A percentile compares a stretch with the other conserved stretches of the same genome.
phyloP scores from a whole-genome alignment of 2,888 invertebrate genomes.

The Urechis unicinctus region DNA sequence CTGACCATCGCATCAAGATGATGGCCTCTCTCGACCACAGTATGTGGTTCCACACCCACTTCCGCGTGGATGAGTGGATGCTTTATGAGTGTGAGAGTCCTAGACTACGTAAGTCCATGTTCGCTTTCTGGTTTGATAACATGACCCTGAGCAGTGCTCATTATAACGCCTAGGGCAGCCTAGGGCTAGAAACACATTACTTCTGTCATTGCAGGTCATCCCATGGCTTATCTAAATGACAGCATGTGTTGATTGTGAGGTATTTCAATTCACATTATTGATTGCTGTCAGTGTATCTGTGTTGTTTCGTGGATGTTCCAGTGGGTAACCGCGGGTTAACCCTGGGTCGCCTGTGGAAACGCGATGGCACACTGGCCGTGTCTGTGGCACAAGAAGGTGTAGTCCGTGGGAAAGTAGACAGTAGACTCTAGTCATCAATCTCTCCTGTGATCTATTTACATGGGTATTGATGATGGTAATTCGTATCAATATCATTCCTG shows the following conservation, averaged over 20 bases:
- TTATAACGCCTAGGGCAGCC: no score
- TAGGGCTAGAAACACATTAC: no score
- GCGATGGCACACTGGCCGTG: conserved; percentile 49
- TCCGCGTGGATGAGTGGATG: conserved; percentile 52
- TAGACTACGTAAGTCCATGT: conserved; percentile 34
- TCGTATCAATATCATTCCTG: no score
- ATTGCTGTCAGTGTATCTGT: no score
- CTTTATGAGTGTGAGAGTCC: conserved; percentile 50
- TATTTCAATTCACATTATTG: no score
- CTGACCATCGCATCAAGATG: conserved; percentile 20
- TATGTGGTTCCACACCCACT: conserved; percentile 52
- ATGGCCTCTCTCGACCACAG: conserved; percentile 49
- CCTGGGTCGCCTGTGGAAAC: conserved; percentile 49
- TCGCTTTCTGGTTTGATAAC: neutral
- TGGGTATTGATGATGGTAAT: no score
- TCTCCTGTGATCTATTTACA: no score
- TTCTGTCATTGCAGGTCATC: no score
- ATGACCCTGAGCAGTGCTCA: no score
- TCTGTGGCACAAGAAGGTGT: conserved; percentile 52
- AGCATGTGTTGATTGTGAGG: no score
- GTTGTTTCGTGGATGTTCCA: conserved; percentile 17
- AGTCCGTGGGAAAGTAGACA: conserved; percentile 25
- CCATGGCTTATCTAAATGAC: no score
- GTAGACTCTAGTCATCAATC: no score
- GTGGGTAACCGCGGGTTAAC: conserved; percentile 45